Conservation (phyloP, 2,113 vertebrate species). For the Galemys pyrenaicus region DNA sequence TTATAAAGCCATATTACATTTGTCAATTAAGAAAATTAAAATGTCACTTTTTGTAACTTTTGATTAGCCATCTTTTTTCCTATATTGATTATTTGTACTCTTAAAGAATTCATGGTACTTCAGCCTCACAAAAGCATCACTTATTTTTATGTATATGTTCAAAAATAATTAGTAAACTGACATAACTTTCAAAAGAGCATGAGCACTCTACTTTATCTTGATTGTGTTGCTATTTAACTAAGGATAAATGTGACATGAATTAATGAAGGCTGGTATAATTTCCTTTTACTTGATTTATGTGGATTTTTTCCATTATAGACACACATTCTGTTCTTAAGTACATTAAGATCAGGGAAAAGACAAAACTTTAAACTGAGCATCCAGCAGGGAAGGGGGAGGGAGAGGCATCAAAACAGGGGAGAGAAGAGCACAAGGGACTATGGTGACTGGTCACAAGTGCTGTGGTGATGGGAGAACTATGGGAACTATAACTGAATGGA, state of each 20-base stretch:
- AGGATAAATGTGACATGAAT: neutral
- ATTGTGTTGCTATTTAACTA: constrained; percentile 3
- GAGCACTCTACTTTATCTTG: neutral
- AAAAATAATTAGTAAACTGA: neutral
- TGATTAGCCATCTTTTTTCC: neutral
- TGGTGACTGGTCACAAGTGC: too few species aligned
- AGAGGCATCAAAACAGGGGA: too few species aligned
- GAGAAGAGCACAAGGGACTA: too few species aligned
- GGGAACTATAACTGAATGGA: too few species aligned
- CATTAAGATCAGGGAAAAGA: neutral
- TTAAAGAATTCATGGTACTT: neutral
- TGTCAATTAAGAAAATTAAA: neutral
- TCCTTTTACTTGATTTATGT: neutral
- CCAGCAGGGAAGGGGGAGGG: too few species aligned
- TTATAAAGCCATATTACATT: neutral
- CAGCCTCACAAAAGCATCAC: neutral
- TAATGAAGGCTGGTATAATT: neutral
- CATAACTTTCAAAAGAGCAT: neutral
- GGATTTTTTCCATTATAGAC: neutral
- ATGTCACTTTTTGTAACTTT: neutral
- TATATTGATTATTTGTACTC: neutral
- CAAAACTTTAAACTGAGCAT: too few species aligned
- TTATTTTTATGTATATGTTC: neutral
- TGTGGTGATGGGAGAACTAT: too few species aligned
- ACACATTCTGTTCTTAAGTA: neutral